Evolutionary conservation across 2,888 invertebrate genomes (phyloP), one percentile per base, ranked within the genome.

Genomic region (Acanthosepion esculentum): DNA sequence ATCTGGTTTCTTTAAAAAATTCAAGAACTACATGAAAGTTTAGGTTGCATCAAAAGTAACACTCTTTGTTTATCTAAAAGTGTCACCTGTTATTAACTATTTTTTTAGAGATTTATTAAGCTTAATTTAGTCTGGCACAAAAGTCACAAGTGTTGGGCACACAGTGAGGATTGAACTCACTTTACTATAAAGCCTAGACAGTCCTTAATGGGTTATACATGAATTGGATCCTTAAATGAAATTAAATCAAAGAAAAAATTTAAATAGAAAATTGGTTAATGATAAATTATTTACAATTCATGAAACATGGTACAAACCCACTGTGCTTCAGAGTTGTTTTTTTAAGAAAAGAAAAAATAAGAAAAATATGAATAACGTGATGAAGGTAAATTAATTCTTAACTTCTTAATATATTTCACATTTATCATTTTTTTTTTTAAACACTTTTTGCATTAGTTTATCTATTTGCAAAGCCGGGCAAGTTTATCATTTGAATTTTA

Each of bases 341-440:
- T 78, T 78, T n/a, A 8, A n/a, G 29, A 15, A 78, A n/a, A 15
- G 29, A n/a, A 78, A n/a, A 12, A n/a, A n/a, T 29, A 64, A 15
- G n/a, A n/a, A n/a, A n/a, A n/a, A 23, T 59, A 59, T 59, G 23
- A 59, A 78, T 78, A 78, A 78, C n/a, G 78, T 18, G 12, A 78
- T 78, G 78, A 78, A n/a, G 78, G 12, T 78, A 78, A 78, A 78
- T 78, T 78, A 78, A 78, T 0, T 78, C 18, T n/a, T 78, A 78
- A 78, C 78, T 78, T 78, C 78, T 78, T 78, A n/a, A 78, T n/a
- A n/a, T 78, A n/a, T n/a, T 78, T 78, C 78, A 78, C n/a, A n/a
- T 78, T 78, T 78, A n/a, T 78, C 5, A n/a, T 78, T 78, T 29
- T 78, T 78, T 29, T 78, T 78, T 29, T 78, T 29, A n/a, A n/a